These are phyloP conservation scores for pig (Sus scrofa) DNA, from an alignment of 2,113 vertebrate species.

Conservation along the genomic window DNA sequence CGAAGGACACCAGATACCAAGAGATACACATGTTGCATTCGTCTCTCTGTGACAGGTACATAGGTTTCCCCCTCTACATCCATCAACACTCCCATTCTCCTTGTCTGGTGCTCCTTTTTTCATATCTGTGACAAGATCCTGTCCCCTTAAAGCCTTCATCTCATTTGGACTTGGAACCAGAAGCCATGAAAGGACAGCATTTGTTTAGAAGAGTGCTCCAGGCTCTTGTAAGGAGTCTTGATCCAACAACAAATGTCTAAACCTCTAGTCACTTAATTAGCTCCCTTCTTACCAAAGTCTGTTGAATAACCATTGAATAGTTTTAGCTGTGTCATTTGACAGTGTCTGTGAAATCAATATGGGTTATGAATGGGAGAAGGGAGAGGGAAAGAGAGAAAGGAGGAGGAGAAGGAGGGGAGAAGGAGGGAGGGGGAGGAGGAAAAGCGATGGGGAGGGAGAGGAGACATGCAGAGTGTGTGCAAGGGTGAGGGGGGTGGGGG, in stretches of 20 bases:
- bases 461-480: not conserved
- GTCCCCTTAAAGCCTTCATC: constrained; percentile 25
- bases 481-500: not conserved
- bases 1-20: not conserved
- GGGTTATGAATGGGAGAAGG: not conserved
- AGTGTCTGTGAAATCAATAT: constrained; percentile 24
- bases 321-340: constrained; percentile 38
- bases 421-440: rapidly evolving
- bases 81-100: not conserved
- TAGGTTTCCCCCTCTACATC: not conserved
- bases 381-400: too few species aligned
- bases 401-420: not conserved
- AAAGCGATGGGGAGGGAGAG: rapidly evolving
- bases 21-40: not conserved
- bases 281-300: constrained; percentile 64
- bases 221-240: constrained; percentile 74
- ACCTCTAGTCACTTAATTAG: constrained; percentile 76
- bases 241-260: constrained; percentile 72
- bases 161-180: constrained; percentile 50
- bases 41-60: not conserved
- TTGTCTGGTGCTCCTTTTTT: not conserved
- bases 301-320: constrained; percentile 61
- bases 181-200: constrained; percentile 24
- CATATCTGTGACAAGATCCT: constrained; percentile 9
- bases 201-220: constrained; percentile 71